phyloP scores from a whole-genome alignment of 1,140 invertebrate genomes.

The Manduca sexta region DNA sequence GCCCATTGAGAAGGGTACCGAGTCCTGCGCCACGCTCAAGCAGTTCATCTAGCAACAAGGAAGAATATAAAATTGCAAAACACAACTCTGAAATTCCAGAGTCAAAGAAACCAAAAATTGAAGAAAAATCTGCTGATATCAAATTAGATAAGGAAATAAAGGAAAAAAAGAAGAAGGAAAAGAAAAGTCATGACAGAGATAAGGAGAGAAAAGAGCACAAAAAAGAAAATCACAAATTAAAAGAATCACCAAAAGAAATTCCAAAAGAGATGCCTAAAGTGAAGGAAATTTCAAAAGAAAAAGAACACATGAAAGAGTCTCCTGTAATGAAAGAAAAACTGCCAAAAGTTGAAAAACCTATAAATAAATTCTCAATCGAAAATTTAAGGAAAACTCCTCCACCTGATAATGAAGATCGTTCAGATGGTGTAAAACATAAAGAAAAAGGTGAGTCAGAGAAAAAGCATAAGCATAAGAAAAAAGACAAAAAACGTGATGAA shows the following conservation, averaged over 20 bases:
- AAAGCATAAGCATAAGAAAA: conserved; percentile 73
- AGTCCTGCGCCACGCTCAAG: conserved; percentile 61
- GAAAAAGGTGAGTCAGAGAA: conserved; percentile 63
- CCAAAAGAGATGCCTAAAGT: conserved; percentile 55
- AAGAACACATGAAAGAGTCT: conserved; percentile 52
- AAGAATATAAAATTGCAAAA: conserved; percentile 59
- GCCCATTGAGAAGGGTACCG: conserved; percentile 64
- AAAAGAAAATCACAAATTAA: conserved; percentile 71
- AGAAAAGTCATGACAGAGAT: conserved; percentile 70
- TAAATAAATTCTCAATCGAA: conserved; percentile 68
- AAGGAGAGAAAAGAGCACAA: conserved; percentile 73
- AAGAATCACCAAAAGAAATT: conserved; percentile 64
- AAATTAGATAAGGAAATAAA: conserved; percentile 52
- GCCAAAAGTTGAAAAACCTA: conserved; percentile 52
- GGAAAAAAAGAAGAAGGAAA: conserved; percentile 73
- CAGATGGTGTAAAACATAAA: conserved; percentile 63
- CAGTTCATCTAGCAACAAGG: conserved; percentile 68
- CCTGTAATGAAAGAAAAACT: conserved; percentile 60
- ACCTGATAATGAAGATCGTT: conserved; percentile 45
- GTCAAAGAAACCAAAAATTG: conserved; percentile 56
- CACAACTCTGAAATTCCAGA: conserved; percentile 59
- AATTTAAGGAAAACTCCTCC: conserved; percentile 62
- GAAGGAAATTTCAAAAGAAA: conserved; percentile 63
- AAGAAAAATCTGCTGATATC: conserved; percentile 59
- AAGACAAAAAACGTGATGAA: conserved; percentile 72